Percentiles rank a stretch among this genome's conserved stretches.
Conservation (phyloP, 2,888 invertebrate species). For the Caradrina clavipalpis region DNA sequence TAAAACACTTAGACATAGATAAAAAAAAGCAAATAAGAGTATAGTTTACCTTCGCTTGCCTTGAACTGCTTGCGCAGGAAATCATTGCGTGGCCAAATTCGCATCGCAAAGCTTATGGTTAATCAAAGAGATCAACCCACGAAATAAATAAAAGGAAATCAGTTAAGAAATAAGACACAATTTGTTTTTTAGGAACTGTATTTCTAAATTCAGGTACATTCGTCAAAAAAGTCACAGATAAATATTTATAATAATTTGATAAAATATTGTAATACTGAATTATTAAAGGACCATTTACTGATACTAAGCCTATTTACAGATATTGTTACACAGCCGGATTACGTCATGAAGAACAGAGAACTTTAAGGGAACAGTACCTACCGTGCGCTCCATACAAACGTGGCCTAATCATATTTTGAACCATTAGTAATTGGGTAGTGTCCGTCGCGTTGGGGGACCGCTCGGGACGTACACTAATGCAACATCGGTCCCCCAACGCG, state of each 20-base stretch:
- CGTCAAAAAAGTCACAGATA: background rate
- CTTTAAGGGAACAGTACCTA: background rate
- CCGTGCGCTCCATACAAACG: no score
- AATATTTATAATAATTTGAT: background rate
- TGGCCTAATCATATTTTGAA: no score
- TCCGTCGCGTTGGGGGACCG: no score
- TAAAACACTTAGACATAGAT: background rate
- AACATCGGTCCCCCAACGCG: no score
- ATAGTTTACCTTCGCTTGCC: slow-evolving; percentile 40
- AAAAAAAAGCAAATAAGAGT: background rate
- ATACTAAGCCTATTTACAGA: background rate
- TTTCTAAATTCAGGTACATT: slow-evolving; percentile 16
- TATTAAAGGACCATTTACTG: background rate
- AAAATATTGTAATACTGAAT: background rate
- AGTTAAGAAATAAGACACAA: slow-evolving; percentile 27
- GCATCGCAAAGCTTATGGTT: slow-evolving; percentile 29
- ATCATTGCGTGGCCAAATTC: background rate
- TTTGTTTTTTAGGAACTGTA: slow-evolving; percentile 12
- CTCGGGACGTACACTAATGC: no score
- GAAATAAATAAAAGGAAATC: background rate
- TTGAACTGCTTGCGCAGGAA: background rate
- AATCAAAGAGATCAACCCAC: background rate
- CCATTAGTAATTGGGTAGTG: no score
- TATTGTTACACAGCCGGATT: background rate
- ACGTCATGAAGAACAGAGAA: background rate